phyloP scores from a whole-genome alignment of 2,888 invertebrate genomes.

The Oxyteleia sp. region DNA sequence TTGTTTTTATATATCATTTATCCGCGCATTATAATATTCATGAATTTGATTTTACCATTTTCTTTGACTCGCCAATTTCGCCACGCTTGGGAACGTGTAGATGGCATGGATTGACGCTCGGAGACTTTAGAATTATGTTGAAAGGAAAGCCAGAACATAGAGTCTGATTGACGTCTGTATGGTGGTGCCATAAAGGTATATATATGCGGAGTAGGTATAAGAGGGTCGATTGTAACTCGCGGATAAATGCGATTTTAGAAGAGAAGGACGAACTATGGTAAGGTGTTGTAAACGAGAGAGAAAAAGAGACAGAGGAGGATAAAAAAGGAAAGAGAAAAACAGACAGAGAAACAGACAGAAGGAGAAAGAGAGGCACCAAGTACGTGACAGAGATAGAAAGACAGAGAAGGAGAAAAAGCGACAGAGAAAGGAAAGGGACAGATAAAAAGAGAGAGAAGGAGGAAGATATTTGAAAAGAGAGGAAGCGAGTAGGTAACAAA shows the following conservation, averaged over 20 bases:
- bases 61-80: slow-evolving; percentile 53
- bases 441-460: no score
- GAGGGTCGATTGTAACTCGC: slow-evolving; percentile 81
- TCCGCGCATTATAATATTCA: slow-evolving; percentile 32
- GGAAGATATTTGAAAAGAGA: no score
- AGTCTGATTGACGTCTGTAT: slow-evolving; percentile 86
- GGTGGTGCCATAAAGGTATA: slow-evolving; percentile 81
- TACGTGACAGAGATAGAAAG: no score
- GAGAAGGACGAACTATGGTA: slow-evolving; percentile 60
- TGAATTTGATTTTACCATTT: slow-evolving; percentile 39
- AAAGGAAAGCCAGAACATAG: slow-evolving; percentile 81
- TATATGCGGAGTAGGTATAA: slow-evolving; percentile 82
- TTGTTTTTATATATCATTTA: slow-evolving; percentile 45
- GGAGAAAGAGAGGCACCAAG: no score
- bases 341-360: no score
- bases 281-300: slow-evolving; percentile 21
- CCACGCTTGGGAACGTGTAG: slow-evolving; percentile 66
- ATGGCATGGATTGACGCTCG: slow-evolving; percentile 80
- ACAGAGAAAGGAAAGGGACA: no score
- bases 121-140: slow-evolving; percentile 83
- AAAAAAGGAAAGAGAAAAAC: no score
- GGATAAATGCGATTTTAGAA: slow-evolving; percentile 85
- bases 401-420: no score
- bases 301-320: no score
- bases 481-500: no score